Conservation (phyloP, 2,888 invertebrate species). For the Leptinotarsa juncta region DNA sequence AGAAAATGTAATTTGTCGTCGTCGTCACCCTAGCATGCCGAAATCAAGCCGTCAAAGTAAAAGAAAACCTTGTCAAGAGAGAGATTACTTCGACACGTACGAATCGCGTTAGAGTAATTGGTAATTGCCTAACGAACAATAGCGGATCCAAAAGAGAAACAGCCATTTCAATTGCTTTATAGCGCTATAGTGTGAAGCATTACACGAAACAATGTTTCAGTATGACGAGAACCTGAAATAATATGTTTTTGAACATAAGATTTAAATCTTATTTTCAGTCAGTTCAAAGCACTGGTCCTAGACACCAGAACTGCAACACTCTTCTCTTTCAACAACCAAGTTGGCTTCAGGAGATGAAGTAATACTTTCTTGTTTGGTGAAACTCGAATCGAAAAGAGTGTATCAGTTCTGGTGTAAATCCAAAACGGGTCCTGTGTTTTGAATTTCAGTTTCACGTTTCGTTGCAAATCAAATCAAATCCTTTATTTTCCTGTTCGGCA, state of each 20-base stretch:
- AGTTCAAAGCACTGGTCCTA: no score
- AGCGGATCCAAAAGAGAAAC: constrained; percentile 2
- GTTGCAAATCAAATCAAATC: no score
- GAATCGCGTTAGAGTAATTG: constrained; percentile 23
- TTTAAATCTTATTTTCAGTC: no score
- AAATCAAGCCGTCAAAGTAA: constrained; percentile 16
- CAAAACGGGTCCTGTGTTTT: no score
- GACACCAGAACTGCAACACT: no score
- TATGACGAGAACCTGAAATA: not conserved
- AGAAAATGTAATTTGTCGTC: constrained; percentile 19
- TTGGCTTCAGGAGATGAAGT: no score
- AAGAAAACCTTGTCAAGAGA: constrained; percentile 19
- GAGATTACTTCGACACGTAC: constrained; percentile 24
- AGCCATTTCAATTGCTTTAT: not conserved
- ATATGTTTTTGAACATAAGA: not conserved
- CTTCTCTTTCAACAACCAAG: no score
- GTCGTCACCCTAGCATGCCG: constrained; percentile 12
- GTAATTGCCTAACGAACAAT: constrained; percentile 25
- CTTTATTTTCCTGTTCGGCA: no score
- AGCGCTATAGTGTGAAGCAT: not conserved
- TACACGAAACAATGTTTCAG: not conserved
- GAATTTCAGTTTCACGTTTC: no score
- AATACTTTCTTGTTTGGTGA: no score
- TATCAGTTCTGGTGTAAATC: no score
- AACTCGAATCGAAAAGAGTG: no score